phyloP scores from a whole-genome alignment of 2,888 invertebrate genomes.

The Cancer borealis region DNA sequence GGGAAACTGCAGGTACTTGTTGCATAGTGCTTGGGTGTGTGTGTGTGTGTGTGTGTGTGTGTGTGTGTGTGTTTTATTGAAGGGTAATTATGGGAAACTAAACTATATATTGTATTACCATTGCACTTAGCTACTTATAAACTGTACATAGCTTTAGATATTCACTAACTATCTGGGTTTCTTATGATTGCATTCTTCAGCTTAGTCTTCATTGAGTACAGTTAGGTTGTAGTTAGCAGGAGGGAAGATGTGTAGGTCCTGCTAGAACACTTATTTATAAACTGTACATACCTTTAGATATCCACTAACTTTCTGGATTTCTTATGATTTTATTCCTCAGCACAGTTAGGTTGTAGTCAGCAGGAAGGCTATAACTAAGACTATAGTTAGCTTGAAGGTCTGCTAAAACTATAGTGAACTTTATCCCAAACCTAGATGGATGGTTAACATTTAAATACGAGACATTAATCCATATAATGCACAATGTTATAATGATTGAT shows the following conservation, averaged over 20 bases:
- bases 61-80: neutral
- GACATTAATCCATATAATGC: neutral
- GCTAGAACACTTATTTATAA: neutral
- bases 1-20: slow-evolving; percentile 76
- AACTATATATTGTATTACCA: neutral
- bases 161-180: neutral
- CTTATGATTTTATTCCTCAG: neutral
- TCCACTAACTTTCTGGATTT: neutral
- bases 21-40: neutral
- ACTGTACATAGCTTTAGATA: neutral
- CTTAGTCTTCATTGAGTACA: neutral
- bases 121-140: neutral
- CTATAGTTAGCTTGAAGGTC: neutral
- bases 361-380: neutral
- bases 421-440: neutral
- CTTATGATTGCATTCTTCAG: neutral
- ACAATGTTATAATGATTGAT: neutral
- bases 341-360: neutral
- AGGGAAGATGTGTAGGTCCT: neutral
- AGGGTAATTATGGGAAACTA: neutral
- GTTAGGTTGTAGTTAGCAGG: neutral
- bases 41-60: neutral
- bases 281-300: neutral
- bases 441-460: too few species aligned
- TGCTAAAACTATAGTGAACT: neutral